Conservation (phyloP, 2,888 invertebrate genomes). For the Pocota personata region DNA sequence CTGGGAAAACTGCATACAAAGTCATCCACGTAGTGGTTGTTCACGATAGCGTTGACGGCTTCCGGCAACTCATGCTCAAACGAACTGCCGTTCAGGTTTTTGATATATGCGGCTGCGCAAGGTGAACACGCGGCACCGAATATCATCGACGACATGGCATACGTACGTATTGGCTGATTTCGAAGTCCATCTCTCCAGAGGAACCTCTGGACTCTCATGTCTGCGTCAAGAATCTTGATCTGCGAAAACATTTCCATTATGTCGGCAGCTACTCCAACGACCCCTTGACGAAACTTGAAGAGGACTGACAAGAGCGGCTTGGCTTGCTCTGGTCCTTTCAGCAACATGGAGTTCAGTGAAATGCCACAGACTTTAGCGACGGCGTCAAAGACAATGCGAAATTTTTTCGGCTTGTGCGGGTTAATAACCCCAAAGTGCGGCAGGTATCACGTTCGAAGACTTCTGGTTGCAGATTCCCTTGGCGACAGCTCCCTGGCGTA, state of each 20-base stretch:
- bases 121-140: slow-evolving; percentile 71
- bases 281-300: background rate
- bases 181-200: slow-evolving; percentile 71
- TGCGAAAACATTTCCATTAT: slow-evolving; percentile 7
- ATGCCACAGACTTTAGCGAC: slow-evolving; percentile 75
- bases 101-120: slow-evolving; percentile 60
- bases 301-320: background rate
- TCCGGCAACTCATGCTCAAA: background rate
- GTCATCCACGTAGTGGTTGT: slow-evolving; percentile 67
- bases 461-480: no score
- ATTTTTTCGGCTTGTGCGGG: slow-evolving; percentile 75
- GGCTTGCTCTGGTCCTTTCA: background rate
- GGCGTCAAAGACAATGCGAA: slow-evolving; percentile 78
- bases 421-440: slow-evolving; percentile 76
- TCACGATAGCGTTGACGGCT: background rate
- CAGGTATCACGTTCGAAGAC: no score
- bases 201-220: no score
- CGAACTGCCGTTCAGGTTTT: slow-evolving; percentile 22
- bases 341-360: slow-evolving; percentile 76
- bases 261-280: background rate
- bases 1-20: slow-evolving; percentile 47
- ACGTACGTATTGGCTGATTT: slow-evolving; percentile 32
- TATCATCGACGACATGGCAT: slow-evolving; percentile 69
- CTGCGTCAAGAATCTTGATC: no score
- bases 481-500: no score